A percentile compares a stretch with the other conserved stretches of the same genome.
These are phyloP conservation scores for Anarrhichthys ocellatus DNA, from an alignment of 2,113 vertebrate genomes.

Conservation along the genomic window DNA sequence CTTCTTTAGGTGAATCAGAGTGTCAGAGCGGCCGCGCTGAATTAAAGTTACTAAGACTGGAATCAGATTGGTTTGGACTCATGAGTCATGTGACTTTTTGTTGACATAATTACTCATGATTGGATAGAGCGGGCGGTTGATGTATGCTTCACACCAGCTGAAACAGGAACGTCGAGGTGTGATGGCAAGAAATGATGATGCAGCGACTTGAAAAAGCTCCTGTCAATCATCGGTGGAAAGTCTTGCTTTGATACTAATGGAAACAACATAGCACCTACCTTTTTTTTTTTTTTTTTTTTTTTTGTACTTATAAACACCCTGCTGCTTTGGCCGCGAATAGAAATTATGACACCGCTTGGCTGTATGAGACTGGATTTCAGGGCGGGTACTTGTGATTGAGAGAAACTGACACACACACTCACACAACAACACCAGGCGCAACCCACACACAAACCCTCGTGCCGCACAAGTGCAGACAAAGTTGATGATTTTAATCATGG, in stretches of 20 bases:
- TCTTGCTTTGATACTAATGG: constrained; percentile 33
- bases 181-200: constrained; percentile 29
- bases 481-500: constrained; percentile 75
- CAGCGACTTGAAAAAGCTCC: constrained; percentile 27
- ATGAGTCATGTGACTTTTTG: constrained; percentile 4
- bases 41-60: not conserved
- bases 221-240: constrained; percentile 22
- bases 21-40: not conserved
- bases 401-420: not conserved
- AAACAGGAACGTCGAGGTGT: constrained; percentile 13
- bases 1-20: constrained; percentile 17
- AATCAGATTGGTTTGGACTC: constrained; percentile 13
- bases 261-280: constrained; percentile 7
- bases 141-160: constrained; percentile 21
- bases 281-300: not conserved
- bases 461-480: constrained; percentile 53
- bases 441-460: not conserved
- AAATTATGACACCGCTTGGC: constrained; percentile 7
- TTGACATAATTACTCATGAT: constrained; percentile 17
- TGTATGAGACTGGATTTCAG: constrained; percentile 11
- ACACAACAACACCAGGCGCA: constrained; percentile 2
- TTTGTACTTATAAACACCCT: constrained; percentile 13
- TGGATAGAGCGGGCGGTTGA: not conserved
- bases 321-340: constrained; percentile 28
- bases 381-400: constrained; percentile 17